Evolutionary conservation across 2,888 invertebrate genomes (phyloP).

Genomic region (Germaria angustata): DNA sequence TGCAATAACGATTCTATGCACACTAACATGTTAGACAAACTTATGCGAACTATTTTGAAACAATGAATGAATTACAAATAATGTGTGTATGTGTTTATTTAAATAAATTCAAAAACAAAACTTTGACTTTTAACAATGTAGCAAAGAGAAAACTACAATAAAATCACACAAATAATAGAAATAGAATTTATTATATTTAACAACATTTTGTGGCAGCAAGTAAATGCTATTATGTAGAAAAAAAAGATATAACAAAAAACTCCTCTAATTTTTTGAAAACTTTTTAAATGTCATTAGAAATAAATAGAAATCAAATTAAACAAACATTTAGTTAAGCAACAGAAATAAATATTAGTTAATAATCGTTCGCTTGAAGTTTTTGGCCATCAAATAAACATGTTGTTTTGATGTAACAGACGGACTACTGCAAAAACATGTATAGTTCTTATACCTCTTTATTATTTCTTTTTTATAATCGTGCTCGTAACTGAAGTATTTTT

Average conservation of each 20-base stretch:
- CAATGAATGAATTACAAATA: conserved; percentile 17
- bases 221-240: conserved; percentile 44
- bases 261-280: conserved; percentile 1
- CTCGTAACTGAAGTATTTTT: too few relatives aligned
- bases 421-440: too few relatives aligned
- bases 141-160: not conserved
- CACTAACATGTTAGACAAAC: conserved; percentile 4
- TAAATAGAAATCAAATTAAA: conserved; percentile 31
- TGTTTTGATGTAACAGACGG: too few relatives aligned
- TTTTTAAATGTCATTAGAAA: conserved; percentile 58
- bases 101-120: conserved; percentile 15
- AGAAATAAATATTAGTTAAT: not conserved
- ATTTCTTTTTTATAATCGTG: too few relatives aligned
- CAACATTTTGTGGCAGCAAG: conserved; percentile 64
- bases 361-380: too few relatives aligned
- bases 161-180: conserved; percentile 49
- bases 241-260: conserved; percentile 28
- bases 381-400: too few relatives aligned
- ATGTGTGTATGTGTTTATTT: not conserved
- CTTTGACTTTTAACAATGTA: conserved; percentile 41
- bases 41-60: not conserved
- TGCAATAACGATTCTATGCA: not conserved
- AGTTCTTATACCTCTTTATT: too few relatives aligned
- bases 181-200: conserved; percentile 61
- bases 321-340: conserved; percentile 41